A percentile compares a stretch with the other conserved stretches of the same genome.
Conservation (phyloP, 2,888 invertebrate species). For the Rapana venosa region DNA sequence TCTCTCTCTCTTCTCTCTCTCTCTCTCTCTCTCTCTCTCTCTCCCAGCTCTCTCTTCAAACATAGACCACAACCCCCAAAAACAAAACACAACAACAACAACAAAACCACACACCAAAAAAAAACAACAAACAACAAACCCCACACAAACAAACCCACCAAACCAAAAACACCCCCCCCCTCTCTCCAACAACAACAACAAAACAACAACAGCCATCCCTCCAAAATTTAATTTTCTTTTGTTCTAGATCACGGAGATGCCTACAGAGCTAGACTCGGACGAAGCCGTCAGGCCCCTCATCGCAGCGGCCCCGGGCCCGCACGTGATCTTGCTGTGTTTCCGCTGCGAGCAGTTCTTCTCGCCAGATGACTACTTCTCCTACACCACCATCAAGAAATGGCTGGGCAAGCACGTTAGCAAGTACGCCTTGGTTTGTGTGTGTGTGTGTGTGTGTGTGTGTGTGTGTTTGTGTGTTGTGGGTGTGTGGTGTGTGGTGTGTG, state of each 20-base stretch:
- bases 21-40: too few species aligned
- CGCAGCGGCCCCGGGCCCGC: background rate
- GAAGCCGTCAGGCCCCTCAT: conserved; percentile 2
- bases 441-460: too few species aligned
- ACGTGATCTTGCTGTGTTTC: conserved; percentile 31
- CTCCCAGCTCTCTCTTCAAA: too few species aligned
- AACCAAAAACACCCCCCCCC: too few species aligned
- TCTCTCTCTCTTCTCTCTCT: too few species aligned
- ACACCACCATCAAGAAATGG: conserved; percentile 21
- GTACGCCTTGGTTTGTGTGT: background rate
- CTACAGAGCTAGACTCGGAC: conserved; percentile 13
- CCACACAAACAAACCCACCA: too few species aligned
- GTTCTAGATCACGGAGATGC: conserved; percentile 32
- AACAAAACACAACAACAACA: too few species aligned
- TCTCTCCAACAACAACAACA: too few species aligned
- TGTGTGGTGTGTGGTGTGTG: too few species aligned
- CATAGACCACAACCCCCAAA: too few species aligned
- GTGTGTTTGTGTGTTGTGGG: too few species aligned
- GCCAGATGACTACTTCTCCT: conserved; percentile 19
- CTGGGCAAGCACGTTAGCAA: conserved; percentile 27
- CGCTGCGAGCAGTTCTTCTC: conserved; percentile 32
- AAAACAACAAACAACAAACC: background rate
- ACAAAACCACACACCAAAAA: background rate
- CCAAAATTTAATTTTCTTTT: background rate
- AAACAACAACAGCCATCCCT: too few species aligned